A percentile compares a stretch with the other conserved stretches of the same genome.
Evolutionary conservation across 2,888 invertebrate genomes (phyloP).

Genomic region (Anthophora plumipes): DNA sequence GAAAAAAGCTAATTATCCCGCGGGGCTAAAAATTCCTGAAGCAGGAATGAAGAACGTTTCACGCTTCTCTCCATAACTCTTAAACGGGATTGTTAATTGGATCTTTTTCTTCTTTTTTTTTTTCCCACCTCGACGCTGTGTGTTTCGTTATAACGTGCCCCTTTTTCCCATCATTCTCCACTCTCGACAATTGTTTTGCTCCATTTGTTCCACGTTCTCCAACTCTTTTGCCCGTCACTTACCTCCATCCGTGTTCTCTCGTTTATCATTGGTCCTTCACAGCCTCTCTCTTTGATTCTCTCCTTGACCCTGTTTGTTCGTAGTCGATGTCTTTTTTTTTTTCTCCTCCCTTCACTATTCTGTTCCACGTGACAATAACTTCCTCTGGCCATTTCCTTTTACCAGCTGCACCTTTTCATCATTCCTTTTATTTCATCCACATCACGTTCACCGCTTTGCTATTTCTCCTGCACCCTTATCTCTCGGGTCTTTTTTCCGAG

Average conservation of each 20-base stretch:
- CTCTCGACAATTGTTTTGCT: constrained; percentile 37
- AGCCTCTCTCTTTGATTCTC: neutral
- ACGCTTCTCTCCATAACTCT: constrained; percentile 68
- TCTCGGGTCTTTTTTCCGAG: neutral
- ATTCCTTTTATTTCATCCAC: constrained; percentile 13
- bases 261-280: constrained; percentile 32
- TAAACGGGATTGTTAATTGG: constrained; percentile 75
- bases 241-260: neutral
- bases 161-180: neutral
- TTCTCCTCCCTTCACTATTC: neutral
- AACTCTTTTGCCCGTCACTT: neutral
- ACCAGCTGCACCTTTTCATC: constrained; percentile 37
- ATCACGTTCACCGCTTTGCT: neutral
- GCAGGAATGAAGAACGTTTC: constrained; percentile 40
- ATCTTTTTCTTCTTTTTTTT: constrained; percentile 68
- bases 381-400: constrained; percentile 41
- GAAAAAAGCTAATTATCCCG: constrained; percentile 68
- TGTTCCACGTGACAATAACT: constrained; percentile 29
- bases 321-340: neutral
- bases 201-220: constrained; percentile 29
- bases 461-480: constrained; percentile 22
- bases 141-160: constrained; percentile 55
- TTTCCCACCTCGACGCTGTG: constrained; percentile 5
- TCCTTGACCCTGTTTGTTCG: constrained; percentile 39
- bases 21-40: constrained; percentile 70